Conservation (phyloP, 2,113 vertebrate genomes). For the Prolemur simus region DNA sequence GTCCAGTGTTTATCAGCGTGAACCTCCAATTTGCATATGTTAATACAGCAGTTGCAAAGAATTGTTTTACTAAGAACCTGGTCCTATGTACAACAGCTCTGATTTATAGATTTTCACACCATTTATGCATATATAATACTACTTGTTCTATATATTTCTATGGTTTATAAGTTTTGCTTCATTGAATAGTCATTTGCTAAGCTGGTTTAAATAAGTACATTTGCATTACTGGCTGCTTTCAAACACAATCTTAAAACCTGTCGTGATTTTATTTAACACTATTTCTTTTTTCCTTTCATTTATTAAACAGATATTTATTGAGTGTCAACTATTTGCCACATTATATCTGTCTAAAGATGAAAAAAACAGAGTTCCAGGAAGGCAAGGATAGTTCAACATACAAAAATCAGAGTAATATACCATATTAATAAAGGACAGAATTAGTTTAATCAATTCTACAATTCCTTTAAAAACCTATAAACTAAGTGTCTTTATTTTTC, state of each 20-base stretch:
- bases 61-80: slow-evolving; percentile 16
- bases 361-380: background rate
- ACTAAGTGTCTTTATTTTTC: background rate
- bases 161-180: background rate
- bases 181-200: background rate
- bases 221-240: background rate
- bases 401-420: background rate
- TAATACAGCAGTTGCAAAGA: background rate
- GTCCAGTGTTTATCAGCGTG: background rate
- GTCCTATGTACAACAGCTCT: background rate
- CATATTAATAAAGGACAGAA: background rate
- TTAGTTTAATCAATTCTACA: background rate
- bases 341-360: background rate
- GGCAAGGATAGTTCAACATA: background rate
- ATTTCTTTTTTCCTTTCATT: background rate
- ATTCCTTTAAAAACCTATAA: background rate
- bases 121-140: background rate
- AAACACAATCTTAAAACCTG: background rate
- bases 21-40: background rate
- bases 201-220: background rate
- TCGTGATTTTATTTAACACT: background rate
- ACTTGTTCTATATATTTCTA: background rate
- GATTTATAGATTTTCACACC: background rate
- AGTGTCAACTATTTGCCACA: background rate
- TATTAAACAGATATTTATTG: slow-evolving; percentile 28